Conservation (phyloP, 2,797 vertebrate genomes). For the Nyctibius grandis region DNA sequence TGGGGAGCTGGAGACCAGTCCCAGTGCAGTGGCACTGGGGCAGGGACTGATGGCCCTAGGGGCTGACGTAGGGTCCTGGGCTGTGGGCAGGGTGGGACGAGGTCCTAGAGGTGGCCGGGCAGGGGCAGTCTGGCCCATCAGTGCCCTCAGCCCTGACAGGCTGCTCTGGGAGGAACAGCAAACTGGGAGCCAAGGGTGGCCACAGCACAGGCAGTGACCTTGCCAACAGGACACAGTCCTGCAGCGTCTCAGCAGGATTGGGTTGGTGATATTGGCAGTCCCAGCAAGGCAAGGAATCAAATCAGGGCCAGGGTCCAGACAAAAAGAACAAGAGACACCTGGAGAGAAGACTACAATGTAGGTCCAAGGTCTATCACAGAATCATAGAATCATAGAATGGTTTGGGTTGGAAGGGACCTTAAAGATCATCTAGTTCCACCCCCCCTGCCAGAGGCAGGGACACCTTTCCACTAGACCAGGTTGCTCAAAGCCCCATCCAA, state of each 20-base stretch:
- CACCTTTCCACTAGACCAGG: no score
- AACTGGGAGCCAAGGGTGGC: background rate
- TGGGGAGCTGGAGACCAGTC: background rate
- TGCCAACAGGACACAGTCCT: background rate
- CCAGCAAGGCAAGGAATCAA: background rate
- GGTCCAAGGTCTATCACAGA: background rate
- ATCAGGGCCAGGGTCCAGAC: background rate
- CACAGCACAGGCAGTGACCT: background rate
- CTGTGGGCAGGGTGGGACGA: background rate
- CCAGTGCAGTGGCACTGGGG: background rate
- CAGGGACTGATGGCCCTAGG: no score
- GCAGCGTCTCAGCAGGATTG: background rate
- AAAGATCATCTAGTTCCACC: no score
- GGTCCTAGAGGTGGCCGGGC: background rate
- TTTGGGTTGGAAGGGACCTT: no score
- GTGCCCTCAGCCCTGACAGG: background rate
- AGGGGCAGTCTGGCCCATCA: background rate
- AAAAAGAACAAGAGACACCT: background rate
- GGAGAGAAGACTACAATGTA: background rate
- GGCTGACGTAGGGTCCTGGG: background rate
- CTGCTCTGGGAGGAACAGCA: background rate
- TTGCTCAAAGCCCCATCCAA: no score
- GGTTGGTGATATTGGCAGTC: background rate
- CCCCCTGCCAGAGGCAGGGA: no score
- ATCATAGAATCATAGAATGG: no score